Conservation (phyloP, 2,797 vertebrate species). For the Cetoscarus ocellatus region DNA sequence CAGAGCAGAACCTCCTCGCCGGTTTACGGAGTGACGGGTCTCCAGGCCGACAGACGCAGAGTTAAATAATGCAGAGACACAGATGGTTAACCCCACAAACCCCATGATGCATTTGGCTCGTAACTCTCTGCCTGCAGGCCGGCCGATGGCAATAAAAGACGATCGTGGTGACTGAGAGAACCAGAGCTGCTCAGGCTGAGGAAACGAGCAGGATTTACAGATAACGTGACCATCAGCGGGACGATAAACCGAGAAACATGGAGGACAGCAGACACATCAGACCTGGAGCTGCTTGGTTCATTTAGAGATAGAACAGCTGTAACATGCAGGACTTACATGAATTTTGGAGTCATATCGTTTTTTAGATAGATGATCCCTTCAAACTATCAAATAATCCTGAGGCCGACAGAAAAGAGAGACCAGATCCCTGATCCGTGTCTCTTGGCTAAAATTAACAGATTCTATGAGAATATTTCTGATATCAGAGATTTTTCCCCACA, state of each 20-base stretch:
- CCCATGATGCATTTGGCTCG: conserved; percentile 63
- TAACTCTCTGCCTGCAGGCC: conserved; percentile 51
- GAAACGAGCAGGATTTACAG: neutral
- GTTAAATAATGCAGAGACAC: conserved; percentile 80
- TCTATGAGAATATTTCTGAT: conserved; percentile 27
- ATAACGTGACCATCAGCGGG: conserved; percentile 1
- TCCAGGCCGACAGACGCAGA: conserved; percentile 69
- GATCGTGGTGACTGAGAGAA: conserved; percentile 44
- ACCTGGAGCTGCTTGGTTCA: no score
- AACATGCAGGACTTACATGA: no score
- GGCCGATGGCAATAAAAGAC: conserved; percentile 58
- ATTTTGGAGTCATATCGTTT: neutral
- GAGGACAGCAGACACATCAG: no score
- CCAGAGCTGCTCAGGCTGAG: conserved; percentile 20
- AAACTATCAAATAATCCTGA: no score
- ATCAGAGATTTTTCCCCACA: conserved; percentile 60
- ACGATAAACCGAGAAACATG: neutral
- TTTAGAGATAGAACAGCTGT: no score
- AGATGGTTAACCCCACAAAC: conserved; percentile 75
- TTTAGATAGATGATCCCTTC: neutral
- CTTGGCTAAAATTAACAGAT: conserved; percentile 41
- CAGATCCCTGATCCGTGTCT: conserved; percentile 15
- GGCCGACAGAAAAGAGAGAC: conserved; percentile 21
- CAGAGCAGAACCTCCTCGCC: conserved; percentile 55
- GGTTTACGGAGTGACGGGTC: conserved; percentile 37